Percentiles rank a stretch among this genome's conserved stretches.
Evolutionary conservation across 1,140 invertebrate species (phyloP).

Genomic region (Sycophaga agraensis): DNA sequence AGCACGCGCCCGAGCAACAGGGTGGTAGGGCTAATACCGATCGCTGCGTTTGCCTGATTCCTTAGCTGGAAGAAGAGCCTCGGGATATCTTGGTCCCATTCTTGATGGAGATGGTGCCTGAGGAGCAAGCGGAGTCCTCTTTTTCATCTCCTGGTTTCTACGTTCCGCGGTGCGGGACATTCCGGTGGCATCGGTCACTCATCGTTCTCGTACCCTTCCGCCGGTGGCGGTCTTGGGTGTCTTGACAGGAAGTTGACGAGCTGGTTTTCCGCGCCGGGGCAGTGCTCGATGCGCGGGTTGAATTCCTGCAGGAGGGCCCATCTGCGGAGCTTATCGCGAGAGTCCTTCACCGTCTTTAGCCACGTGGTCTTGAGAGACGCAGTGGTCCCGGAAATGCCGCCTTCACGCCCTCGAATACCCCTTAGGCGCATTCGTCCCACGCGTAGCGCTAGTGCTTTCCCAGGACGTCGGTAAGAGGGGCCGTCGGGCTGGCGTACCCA

Average conservation of each 20-base stretch:
- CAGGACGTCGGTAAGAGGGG: conserved; percentile 19
- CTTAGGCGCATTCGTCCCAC: conserved; percentile 13
- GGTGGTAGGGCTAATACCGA: too few species aligned
- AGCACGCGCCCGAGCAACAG: too few species aligned
- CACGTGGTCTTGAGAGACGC: too few species aligned
- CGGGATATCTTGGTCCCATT: too few species aligned
- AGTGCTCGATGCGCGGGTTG: conserved; percentile 32
- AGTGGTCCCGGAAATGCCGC: too few species aligned
- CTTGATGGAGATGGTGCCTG: not conserved
- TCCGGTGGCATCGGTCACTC: not conserved
- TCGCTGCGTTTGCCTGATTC: too few species aligned
- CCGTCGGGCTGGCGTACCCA: conserved; percentile 20
- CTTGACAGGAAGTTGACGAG: conserved; percentile 28
- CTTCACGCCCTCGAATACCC: not conserved
- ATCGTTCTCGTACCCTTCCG: not conserved
- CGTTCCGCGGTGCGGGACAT: not conserved
- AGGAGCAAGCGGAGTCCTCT: not conserved
- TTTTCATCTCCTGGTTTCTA: conserved; percentile 18
- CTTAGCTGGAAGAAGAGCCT: too few species aligned
- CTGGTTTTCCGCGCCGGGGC: conserved; percentile 34
- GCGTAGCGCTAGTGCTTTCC: conserved; percentile 21
- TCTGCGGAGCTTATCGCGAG: conserved; percentile 35
- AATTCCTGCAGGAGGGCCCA: conserved; percentile 40
- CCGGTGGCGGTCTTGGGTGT: not conserved
- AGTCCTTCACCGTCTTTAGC: conserved; percentile 31